phyloP scores from a whole-genome alignment of 2,797 vertebrate species.

The Acropternis orthonyx region DNA sequence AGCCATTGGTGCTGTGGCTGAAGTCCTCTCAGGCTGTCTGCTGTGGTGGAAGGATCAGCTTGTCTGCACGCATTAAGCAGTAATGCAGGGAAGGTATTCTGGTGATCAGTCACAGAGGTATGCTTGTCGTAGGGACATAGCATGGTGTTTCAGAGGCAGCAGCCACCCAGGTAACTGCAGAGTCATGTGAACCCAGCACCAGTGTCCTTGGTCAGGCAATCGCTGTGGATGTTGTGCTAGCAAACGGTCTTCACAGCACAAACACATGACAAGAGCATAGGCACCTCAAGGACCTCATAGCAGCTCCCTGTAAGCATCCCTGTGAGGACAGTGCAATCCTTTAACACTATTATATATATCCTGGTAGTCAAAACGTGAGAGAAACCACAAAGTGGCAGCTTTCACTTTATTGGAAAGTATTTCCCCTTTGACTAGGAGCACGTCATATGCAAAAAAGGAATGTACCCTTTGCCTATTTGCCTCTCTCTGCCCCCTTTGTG shows the following conservation, averaged over 20 bases:
- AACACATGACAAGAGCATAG: neutral
- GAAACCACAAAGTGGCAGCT: neutral
- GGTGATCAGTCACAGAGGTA: neutral
- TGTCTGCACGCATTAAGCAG: neutral
- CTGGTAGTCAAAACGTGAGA: neutral
- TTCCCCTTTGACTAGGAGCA: neutral
- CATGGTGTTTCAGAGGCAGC: neutral
- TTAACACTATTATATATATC: neutral
- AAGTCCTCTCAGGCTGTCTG: neutral
- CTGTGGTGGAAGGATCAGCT: neutral
- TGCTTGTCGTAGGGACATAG: neutral
- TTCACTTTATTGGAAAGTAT: neutral
- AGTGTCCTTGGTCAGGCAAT: neutral
- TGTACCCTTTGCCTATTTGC: neutral
- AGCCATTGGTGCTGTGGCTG: neutral
- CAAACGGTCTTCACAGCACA: neutral
- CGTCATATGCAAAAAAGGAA: neutral
- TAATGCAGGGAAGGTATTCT: neutral
- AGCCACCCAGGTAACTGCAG: neutral
- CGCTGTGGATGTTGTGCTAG: accelerated
- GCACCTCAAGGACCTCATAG: neutral
- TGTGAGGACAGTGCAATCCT: neutral
- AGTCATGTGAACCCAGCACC: neutral
- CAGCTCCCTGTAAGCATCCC: neutral
- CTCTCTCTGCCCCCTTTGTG: neutral